Base-by-base conservation (phyloP, 2,888 invertebrate species). In the Cataglyphis albicans region DNA sequence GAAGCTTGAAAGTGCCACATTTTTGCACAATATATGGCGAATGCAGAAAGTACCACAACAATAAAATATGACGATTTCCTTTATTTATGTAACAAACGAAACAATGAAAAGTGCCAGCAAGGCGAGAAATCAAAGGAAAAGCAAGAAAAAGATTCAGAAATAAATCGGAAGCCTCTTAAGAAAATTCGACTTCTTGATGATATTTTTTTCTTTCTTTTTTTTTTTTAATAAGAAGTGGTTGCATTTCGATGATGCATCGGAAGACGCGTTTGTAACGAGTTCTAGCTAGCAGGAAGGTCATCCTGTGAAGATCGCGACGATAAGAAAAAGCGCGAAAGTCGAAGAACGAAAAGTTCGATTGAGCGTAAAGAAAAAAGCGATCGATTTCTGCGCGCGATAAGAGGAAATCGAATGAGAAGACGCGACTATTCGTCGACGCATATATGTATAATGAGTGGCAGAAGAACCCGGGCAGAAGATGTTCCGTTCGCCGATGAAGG, bases 321-420 rank as follows among this genome's bases (percentile, higher is more conserved):
- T 75, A 75, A 38, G 52, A 75, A 75, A 75, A 75, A 65, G 65
- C 52, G 64, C 52, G 21, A 48, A 75, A 75, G 52, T 75, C 44
- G 65, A 75, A 55, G 52, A 65, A 75, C 25, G 65, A 75, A 64
- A 75, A 65, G 21, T 9, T 65, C 12, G 32, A 44, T 7, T 9
- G 10, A 61, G 18, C 25, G 21, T 29, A n/a, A 25, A 41, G 38
- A 41, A 12, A 38, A 75, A 75, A 38, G 52, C 65, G n/a, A 55
- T 75, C 65, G 75, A 55, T 75, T 75, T 64, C 44, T 74, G 48
- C 48, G 65, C 25, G 25, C 52, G 52, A 75, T 75, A 75, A 75
- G 65, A 35, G 52, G n/a, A 75, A 75, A 52, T 75, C 52, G 59
- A 48, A 35, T 38, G 52, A 52, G 52, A 5, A 75, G 64, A 64